Base-by-base conservation (phyloP, 2,888 invertebrate genomes). In the Volucella bombylans region DNA sequence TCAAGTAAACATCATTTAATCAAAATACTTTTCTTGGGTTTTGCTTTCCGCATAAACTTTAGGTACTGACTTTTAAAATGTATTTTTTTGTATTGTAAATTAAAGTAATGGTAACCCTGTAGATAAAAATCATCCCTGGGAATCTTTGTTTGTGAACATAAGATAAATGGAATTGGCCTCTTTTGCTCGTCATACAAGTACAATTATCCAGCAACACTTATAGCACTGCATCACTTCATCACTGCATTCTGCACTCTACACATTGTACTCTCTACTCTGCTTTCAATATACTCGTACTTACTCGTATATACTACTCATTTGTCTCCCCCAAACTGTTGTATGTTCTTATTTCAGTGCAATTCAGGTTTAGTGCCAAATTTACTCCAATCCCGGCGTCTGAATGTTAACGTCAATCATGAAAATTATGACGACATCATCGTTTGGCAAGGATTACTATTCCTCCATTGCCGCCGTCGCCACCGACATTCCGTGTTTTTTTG, bases 321-420 rank as follows among this genome's bases (percentile, higher is more conserved):
- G 6, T 31, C 47, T 57, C 23, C 4, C 79, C 72, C 38, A 18
- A 54, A 72, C 52, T 76, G 38, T 14, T 81, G 49, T 23, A 10
- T 31, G 31, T 31, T 31, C 31, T 39, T 43, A 43, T 52, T 62
- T 45, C 52, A 31, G 49, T 12, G 67, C 39, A 79, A 49, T 74
- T 59, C 43, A 41, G 55, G 45, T 71, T 79, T 54, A 39, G 55
- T 83, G 83, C 83, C 80, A 83, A 83, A 79, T 59, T 47, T 74
- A 54, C 11, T 73, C 11, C 54, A 23, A 61, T 18, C 43, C 8
- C 18, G 43, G 57, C 62, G 31, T 52, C 73, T 57, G 47, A 74
- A 69, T 71, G 49, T 67, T 18, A 67, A 71, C 50, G 74, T 83
- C 83, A 76, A 71, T 79, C 83, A 80, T 69, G 31, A 43, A 62